phyloP scores from a whole-genome alignment of 2,888 invertebrate genomes.

The Octonoba sinensis region DNA sequence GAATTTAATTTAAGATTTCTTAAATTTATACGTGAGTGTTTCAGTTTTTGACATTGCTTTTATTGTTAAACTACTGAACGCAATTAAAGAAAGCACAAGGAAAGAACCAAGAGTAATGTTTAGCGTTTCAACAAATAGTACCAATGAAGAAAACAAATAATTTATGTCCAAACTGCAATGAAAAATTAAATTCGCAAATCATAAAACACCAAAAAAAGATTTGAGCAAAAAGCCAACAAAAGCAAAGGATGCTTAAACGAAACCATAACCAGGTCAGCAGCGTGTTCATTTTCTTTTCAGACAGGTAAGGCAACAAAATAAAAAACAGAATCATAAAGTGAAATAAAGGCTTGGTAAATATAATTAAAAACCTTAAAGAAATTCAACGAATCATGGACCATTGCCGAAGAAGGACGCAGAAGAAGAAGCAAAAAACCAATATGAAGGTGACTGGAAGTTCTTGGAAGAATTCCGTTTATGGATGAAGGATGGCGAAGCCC shows the following conservation, averaged over 20 bases:
- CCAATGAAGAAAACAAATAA: too few species aligned
- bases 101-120: too few species aligned
- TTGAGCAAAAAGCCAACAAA: conserved; percentile 31
- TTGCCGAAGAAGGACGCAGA: conserved; percentile 20
- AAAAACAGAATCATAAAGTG: not conserved
- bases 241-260: conserved; percentile 26
- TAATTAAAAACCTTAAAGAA: conserved; percentile 58
- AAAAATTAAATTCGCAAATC: too few species aligned
- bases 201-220: too few species aligned
- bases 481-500: conserved; percentile 42
- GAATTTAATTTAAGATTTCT: too few species aligned
- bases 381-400: conserved; percentile 51
- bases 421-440: conserved; percentile 53
- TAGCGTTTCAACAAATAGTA: too few species aligned
- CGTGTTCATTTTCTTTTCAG: not conserved
- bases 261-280: conserved; percentile 27
- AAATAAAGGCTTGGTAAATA: conserved; percentile 31
- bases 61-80: too few species aligned
- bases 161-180: too few species aligned
- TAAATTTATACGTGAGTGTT: too few species aligned
- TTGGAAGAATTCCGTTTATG: conserved; percentile 50
- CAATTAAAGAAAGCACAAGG: too few species aligned
- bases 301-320: conserved; percentile 12
- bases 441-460: not conserved
- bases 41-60: too few species aligned